Base-by-base conservation (phyloP, 1,140 invertebrate species). In the Plodia interpunctella region DNA sequence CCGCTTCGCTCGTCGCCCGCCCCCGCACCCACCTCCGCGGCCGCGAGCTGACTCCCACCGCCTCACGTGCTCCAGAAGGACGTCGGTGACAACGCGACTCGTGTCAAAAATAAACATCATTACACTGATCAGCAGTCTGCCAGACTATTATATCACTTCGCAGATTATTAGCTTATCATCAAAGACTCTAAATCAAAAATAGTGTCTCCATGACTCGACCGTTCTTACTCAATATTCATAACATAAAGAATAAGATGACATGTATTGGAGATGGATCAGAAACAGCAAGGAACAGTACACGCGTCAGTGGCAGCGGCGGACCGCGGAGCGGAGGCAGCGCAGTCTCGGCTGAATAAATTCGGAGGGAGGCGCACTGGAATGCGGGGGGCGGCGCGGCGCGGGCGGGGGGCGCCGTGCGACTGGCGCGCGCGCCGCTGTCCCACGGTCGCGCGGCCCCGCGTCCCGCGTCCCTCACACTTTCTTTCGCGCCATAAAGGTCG, bases 401-500 rank as follows among this genome's bases (percentile, higher is more conserved):
- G 73, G 75, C 63, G 79, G 76, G 78, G 78, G 76, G 76, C 79
- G 78, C 76, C 85, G 85, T 86, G 82, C 85, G 85, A 86, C 81
- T 85, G 78, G 83, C 83, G 80, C 80, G 83, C 83, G 83, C 81
- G 80, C 74, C 82, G 73, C 85, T 84, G 82, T 83, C 83, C 83
- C 83, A 83, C 81, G 80, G 83, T 83, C 84, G 75, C 73, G 75
- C 71, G 70, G 63, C 75, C 74, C 76, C 74, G 69, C 78, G 65
- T 76, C 74, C 78, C 80, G 55, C 73, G 51, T 76, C 72, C 80
- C 81, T 68, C 62, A 70, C 82, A 87, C 85, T 88, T 87, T 88
- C 85, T 88, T 88, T 88, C 85, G 85, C 85, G 82, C 85, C 85
- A 87, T 88, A 87, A 85, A 88, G 86, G 86, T 87, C 86, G 86